Conservation (phyloP, 2,113 vertebrate species). For the Cololabis saira region DNA sequence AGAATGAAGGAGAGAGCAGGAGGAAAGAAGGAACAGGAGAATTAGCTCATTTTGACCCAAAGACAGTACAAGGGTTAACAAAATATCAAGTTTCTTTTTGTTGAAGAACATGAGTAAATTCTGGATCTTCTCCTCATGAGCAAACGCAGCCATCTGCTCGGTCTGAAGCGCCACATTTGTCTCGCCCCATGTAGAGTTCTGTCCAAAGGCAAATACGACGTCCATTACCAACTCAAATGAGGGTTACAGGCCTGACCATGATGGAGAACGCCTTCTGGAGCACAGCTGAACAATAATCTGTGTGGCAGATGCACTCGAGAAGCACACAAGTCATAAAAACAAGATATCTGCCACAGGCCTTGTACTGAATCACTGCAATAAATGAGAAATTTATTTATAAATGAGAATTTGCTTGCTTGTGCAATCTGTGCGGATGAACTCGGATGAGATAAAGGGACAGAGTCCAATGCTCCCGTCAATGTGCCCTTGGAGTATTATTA, state of each 20-base stretch:
- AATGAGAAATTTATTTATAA: conserved; percentile 59
- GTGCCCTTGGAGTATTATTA: conserved; percentile 54
- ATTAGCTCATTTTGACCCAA: too few species aligned
- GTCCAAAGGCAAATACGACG: conserved; percentile 28
- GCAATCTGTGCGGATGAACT: conserved; percentile 42
- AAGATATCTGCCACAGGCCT: conserved; percentile 50
- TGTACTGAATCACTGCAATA: conserved; percentile 48
- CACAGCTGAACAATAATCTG: conserved; percentile 57
- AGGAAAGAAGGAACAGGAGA: too few species aligned
- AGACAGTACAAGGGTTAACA: neutral
- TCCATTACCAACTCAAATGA: conserved; percentile 30
- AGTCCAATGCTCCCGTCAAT: conserved; percentile 14
- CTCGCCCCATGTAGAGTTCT: neutral
- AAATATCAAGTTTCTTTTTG: neutral
- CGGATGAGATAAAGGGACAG: conserved; percentile 41
- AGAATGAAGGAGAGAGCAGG: too few species aligned
- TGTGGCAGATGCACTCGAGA: conserved; percentile 56
- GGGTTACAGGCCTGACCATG: conserved; percentile 18
- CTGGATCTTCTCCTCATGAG: neutral
- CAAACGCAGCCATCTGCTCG: conserved; percentile 13
- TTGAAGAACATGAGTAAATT: neutral
- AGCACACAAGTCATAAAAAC: conserved; percentile 55
- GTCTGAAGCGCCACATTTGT: neutral
- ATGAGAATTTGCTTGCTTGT: conserved; percentile 25
- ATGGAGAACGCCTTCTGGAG: conserved; percentile 49